These are phyloP conservation scores for Bombus polaris DNA, from an alignment of 1,140 invertebrate species.

Conservation along the genomic window DNA sequence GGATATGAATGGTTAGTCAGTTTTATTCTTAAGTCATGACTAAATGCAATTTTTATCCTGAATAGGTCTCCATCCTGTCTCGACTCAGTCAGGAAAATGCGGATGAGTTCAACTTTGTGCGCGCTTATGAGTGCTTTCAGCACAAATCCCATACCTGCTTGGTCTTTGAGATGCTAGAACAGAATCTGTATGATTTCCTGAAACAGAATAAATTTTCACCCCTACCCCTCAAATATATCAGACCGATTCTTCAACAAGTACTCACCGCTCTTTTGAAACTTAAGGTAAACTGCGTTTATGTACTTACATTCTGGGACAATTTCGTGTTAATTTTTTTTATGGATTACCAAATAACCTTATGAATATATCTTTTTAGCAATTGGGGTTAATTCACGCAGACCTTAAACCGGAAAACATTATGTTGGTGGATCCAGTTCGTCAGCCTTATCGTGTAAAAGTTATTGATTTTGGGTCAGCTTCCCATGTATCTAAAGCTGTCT, in stretches of 20 bases:
- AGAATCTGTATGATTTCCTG: constrained; percentile 99
- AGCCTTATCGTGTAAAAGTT: constrained; percentile 98
- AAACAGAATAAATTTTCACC: constrained; percentile 99
- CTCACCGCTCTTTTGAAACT: constrained; percentile 98
- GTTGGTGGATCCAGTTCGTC: constrained; percentile 98
- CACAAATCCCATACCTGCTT: constrained; percentile 99
- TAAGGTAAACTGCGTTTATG: constrained; percentile 85
- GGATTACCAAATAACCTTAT: background rate
- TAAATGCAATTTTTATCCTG: background rate
- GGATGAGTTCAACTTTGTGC: constrained; percentile 99
- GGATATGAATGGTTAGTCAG: rapidly evolving
- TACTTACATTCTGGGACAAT: background rate
- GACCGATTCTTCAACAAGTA: constrained; percentile 99
- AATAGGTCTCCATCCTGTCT: constrained; percentile 96
- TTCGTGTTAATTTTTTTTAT: background rate
- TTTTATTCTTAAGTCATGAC: background rate
- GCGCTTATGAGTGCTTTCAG: constrained; percentile 99
- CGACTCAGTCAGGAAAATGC: constrained; percentile 99
- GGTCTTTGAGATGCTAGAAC: constrained; percentile 99
- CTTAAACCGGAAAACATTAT: constrained; percentile 99
- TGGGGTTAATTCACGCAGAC: constrained; percentile 99
- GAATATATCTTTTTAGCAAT: constrained; percentile 87
- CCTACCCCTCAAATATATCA: constrained; percentile 98
- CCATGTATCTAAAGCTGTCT: constrained; percentile 99
- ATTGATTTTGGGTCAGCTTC: constrained; percentile 99